phyloP scores from a whole-genome alignment of 1,140 invertebrate species.

The Heliconius melpomene region DNA sequence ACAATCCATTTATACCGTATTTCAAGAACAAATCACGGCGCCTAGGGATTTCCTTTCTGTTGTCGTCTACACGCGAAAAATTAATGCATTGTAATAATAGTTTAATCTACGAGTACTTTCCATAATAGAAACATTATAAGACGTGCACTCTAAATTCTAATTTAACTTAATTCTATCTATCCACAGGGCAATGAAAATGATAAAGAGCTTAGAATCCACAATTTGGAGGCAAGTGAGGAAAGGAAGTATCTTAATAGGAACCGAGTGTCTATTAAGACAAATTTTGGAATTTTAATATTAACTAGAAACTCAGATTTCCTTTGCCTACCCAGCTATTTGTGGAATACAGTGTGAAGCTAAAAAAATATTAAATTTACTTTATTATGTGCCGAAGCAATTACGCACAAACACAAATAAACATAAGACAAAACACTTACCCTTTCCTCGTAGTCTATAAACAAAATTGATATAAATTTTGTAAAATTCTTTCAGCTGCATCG shows the following conservation, averaged over 20 bases:
- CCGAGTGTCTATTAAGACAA: no score
- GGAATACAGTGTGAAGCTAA: no score
- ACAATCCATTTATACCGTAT: constrained; percentile 38
- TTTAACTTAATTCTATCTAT: no score
- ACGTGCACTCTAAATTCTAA: no score
- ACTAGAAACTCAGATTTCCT: no score
- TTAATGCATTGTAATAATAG: neutral
- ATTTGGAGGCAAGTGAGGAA: no score
- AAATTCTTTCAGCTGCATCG: constrained; percentile 23
- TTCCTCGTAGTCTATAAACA: neutral
- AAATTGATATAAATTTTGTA: constrained; percentile 17
- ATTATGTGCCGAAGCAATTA: neutral
- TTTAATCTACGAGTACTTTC: neutral
- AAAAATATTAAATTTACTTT: no score
- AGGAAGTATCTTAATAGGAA: no score
- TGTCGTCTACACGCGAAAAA: neutral
- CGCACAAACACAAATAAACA: neutral
- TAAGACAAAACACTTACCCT: neutral
- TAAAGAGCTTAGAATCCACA: no score
- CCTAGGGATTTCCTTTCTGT: constrained; percentile 27
- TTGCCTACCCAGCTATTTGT: no score
- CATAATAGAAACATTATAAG: neutral
- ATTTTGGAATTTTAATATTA: no score
- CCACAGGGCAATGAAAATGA: no score
- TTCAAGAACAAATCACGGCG: constrained; percentile 37